Conservation (phyloP, 1,140 invertebrate genomes). For the Pseudomyrmex concolor region DNA sequence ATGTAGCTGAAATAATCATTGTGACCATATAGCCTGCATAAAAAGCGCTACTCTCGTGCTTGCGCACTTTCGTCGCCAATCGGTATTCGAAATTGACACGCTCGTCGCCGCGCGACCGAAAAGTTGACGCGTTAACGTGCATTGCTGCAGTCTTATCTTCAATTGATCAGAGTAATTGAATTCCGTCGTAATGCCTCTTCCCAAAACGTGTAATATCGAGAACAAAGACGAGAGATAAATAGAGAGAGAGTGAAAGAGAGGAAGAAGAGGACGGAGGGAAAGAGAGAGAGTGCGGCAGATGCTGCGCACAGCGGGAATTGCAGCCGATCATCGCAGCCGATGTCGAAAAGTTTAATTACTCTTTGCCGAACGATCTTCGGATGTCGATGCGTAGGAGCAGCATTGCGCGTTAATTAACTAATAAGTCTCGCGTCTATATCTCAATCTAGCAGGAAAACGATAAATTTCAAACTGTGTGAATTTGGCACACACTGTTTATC, state of each 20-base stretch:
- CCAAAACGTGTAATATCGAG: not conserved
- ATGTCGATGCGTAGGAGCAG: not conserved
- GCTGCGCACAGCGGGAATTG: not conserved
- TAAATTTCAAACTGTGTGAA: slow-evolving; percentile 22
- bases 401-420: slow-evolving; percentile 37
- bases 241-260: not conserved
- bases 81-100: not conserved
- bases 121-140: slow-evolving; percentile 4
- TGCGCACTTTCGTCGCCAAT: not conserved
- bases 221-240: not conserved
- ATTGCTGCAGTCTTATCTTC: not conserved
- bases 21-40: not conserved
- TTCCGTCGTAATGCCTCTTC: not conserved
- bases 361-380: not conserved
- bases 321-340: not conserved
- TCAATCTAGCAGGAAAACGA: not conserved
- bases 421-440: not conserved
- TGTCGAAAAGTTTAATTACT: slow-evolving; percentile 40
- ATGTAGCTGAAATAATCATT: slow-evolving; percentile 5
- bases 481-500: not conserved
- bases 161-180: slow-evolving; percentile 19
- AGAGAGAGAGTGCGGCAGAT: no score
- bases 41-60: not conserved
- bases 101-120: not conserved
- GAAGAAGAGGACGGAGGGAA: no score